phyloP scores from a whole-genome alignment of 2,113 vertebrate species.

The Pipa parva region DNA sequence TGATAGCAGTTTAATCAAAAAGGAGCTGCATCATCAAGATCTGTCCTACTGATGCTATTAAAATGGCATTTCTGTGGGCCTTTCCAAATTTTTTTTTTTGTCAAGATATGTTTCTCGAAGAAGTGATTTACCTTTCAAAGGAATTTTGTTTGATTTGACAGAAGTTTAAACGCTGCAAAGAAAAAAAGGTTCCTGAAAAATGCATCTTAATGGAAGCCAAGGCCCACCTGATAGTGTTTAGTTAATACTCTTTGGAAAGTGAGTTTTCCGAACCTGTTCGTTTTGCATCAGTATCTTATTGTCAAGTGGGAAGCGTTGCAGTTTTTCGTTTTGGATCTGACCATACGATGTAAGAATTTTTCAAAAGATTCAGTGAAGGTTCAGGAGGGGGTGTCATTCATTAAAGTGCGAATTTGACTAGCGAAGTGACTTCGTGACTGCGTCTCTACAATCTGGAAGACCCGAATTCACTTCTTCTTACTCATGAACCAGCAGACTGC shows the following conservation, averaged over 20 bases:
- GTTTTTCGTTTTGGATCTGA: too few relatives aligned
- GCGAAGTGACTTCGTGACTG: too few relatives aligned
- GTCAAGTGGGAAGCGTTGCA: too few relatives aligned
- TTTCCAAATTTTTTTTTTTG: conserved; percentile 13
- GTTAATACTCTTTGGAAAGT: not conserved
- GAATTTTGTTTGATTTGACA: conserved; percentile 21
- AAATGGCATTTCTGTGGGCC: conserved; percentile 33
- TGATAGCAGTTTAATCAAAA: conserved; percentile 39
- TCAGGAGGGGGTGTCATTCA: too few relatives aligned
- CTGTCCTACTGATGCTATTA: conserved; percentile 29
- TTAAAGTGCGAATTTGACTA: too few relatives aligned
- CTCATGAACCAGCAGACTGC: too few relatives aligned
- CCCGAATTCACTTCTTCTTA: too few relatives aligned
- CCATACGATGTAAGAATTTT: too few relatives aligned
- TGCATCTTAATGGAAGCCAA: not conserved
- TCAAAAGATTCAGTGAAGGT: too few relatives aligned
- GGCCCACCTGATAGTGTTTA: not conserved
- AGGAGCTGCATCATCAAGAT: conserved; percentile 24
- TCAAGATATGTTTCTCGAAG: conserved; percentile 21
- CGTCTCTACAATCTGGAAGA: too few relatives aligned
- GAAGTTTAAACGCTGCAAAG: conserved; percentile 18
- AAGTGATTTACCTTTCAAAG: conserved; percentile 22
- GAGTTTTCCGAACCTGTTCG: not conserved
- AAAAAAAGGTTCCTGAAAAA: not conserved
- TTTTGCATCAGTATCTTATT: not conserved